These are phyloP conservation scores for Osedax frankpressi DNA, from an alignment of 2,888 invertebrate species.

Conservation along the genomic window DNA sequence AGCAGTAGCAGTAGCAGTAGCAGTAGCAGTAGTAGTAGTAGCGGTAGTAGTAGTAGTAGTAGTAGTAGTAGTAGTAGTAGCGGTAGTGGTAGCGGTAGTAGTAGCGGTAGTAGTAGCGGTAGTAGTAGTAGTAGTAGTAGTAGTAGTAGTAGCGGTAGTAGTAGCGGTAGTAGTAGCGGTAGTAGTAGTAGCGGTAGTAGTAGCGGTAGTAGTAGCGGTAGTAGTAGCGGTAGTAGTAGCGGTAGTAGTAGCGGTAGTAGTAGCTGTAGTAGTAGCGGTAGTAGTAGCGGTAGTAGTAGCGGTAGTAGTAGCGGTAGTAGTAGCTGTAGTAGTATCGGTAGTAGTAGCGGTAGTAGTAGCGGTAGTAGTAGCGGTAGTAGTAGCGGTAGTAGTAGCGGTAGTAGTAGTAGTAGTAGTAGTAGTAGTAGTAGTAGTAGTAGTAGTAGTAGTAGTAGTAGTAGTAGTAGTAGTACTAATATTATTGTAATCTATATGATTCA, in stretches of 20 bases:
- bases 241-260: background rate
- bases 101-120: background rate
- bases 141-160: background rate
- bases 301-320: constrained; percentile 3
- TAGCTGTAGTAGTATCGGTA: constrained; percentile 4
- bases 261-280: background rate
- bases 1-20: background rate
- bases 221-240: background rate
- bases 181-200: background rate
- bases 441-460: constrained; percentile 12
- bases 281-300: background rate
- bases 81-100: background rate
- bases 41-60: background rate
- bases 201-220: background rate
- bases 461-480: constrained; percentile 7
- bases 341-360: constrained; percentile 1
- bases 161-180: background rate
- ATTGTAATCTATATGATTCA: too few relatives aligned
- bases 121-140: background rate
- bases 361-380: constrained; percentile 5
- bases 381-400: constrained; percentile 5
- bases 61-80: background rate
- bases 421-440: constrained; percentile 12
- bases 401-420: constrained; percentile 12
- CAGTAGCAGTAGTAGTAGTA: background rate